A percentile compares a stretch with the other conserved stretches of the same genome.
Conservation (phyloP, 2,888 invertebrate species). For the Encarsia formosa region DNA sequence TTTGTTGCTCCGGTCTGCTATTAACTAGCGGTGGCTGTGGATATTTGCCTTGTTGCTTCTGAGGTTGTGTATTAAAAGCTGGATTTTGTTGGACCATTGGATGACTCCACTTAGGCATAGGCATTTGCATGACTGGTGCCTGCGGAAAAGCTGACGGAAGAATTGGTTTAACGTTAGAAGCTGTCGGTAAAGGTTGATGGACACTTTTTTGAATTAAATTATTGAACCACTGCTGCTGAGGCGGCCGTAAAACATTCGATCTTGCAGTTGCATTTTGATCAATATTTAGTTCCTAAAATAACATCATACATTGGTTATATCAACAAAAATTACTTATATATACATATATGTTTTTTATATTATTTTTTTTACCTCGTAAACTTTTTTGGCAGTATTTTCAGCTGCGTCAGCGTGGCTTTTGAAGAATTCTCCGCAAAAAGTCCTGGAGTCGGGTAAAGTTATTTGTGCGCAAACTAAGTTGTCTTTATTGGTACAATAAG, state of each 20-base stretch:
- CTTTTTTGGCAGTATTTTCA: conserved; percentile 51
- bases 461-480: conserved; percentile 51
- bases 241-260: no score
- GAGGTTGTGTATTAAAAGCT: no score
- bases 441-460: conserved; percentile 50
- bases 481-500: conserved; percentile 45
- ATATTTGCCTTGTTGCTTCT: no score
- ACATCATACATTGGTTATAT: no score
- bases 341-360: not conserved
- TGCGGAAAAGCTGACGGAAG: conserved; percentile 19
- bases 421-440: conserved; percentile 53
- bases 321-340: no score
- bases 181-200: not conserved
- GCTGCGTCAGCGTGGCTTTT: conserved; percentile 52
- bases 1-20: not conserved
- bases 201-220: conserved; percentile 1
- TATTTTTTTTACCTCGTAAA: conserved; percentile 35
- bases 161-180: conserved; percentile 1
- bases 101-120: conserved; percentile 20
- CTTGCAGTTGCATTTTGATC: no score
- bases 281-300: not conserved
- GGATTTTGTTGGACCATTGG: not conserved
- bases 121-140: conserved; percentile 12
- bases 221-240: conserved; percentile 35
- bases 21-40: not conserved